Percentiles rank a stretch among this genome's conserved stretches.
These are phyloP conservation scores for Pangasius djambal DNA, from an alignment of 2,797 vertebrate species.

Conservation along the genomic window DNA sequence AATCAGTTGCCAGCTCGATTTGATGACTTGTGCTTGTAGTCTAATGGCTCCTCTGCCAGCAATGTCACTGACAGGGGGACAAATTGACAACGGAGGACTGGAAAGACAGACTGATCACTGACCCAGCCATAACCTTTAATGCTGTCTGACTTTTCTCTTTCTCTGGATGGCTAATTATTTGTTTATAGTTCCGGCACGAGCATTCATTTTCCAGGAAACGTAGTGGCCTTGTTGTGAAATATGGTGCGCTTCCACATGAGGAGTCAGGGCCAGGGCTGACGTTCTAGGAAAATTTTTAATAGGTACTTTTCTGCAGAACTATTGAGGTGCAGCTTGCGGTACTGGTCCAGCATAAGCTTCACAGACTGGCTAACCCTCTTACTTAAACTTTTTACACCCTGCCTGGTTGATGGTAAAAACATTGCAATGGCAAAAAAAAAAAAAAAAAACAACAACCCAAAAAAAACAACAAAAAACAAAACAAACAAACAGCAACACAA, in stretches of 20 bases:
- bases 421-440: not conserved
- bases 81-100: slow-evolving; percentile 13
- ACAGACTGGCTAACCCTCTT: not conserved
- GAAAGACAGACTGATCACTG: slow-evolving; percentile 18
- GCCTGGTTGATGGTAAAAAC: not conserved
- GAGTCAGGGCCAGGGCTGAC: not conserved
- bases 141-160: slow-evolving; percentile 10
- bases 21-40: slow-evolving; percentile 44
- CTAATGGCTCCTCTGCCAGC: slow-evolving; percentile 38
- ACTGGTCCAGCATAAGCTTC: not conserved
- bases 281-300: not conserved
- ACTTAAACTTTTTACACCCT: not conserved
- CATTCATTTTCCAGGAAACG: not conserved
- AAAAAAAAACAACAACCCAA: not conserved
- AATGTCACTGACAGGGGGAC: slow-evolving; percentile 7
- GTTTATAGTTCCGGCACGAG: not conserved
- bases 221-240: not conserved
- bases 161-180: not conserved
- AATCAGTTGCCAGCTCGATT: slow-evolving; percentile 38
- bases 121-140: slow-evolving; percentile 29
- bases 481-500: not conserved
- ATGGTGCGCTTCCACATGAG: not conserved
- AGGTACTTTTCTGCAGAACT: not conserved
- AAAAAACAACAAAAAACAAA: too few relatives aligned
- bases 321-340: not conserved